Evolutionary conservation across 2,797 vertebrate genomes (phyloP).

Genomic region (Gambusia yucatana): DNA sequence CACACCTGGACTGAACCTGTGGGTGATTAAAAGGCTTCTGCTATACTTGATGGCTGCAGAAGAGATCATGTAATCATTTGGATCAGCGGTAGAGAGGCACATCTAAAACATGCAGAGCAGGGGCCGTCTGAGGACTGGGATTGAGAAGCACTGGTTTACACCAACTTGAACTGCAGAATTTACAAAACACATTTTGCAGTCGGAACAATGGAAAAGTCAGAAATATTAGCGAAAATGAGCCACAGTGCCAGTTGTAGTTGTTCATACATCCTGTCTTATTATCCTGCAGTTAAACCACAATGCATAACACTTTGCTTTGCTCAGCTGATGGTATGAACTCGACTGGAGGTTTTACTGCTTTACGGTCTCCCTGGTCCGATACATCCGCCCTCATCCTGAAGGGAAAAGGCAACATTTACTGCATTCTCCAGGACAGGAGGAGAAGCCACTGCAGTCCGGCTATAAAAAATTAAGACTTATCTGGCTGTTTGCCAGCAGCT

Average conservation of each 20-base stretch:
- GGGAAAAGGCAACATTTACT: conserved; percentile 45
- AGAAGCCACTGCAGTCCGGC: conserved; percentile 35
- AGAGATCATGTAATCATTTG: no score
- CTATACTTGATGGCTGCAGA: no score
- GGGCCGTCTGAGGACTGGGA: no score
- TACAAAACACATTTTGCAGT: neutral
- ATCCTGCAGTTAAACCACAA: conserved; percentile 19
- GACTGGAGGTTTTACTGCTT: conserved; percentile 34
- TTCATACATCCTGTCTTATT: neutral
- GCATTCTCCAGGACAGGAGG: conserved; percentile 19
- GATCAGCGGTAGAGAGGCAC: no score
- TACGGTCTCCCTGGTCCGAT: conserved; percentile 31
- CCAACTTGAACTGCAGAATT: neutral
- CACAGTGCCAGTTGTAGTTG: neutral
- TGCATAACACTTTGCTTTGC: conserved; percentile 33
- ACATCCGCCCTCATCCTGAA: conserved; percentile 7
- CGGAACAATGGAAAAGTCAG: neutral
- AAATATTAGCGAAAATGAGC: neutral
- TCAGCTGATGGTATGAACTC: conserved; percentile 35
- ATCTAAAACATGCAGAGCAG: no score
- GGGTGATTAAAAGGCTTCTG: no score
- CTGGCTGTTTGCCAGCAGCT: conserved; percentile 61
- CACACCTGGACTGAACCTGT: no score
- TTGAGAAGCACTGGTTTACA: no score
- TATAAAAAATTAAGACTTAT: conserved; percentile 35